phyloP scores from a whole-genome alignment of 2,888 invertebrate species.

The Blastobasis adustella region DNA sequence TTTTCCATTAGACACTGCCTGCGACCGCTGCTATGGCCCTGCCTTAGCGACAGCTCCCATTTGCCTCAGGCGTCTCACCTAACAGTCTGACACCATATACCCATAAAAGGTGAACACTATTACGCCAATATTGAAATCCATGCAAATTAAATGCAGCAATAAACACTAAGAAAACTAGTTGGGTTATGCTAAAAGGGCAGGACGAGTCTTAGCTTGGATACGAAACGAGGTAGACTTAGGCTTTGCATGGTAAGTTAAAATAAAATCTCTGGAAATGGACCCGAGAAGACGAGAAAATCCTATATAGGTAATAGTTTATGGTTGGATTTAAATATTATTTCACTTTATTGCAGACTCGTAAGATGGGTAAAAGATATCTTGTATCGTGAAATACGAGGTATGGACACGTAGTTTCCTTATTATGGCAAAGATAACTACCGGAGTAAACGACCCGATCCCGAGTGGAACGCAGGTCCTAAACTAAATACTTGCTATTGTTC shows the following conservation, averaged over 20 bases:
- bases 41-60: slow-evolving; percentile 42
- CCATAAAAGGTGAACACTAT: slow-evolving; percentile 15
- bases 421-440: too few relatives aligned
- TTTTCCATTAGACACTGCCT: slow-evolving; percentile 53
- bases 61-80: slow-evolving; percentile 1
- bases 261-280: too few relatives aligned
- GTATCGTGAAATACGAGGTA: too few relatives aligned
- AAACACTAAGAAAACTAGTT: slow-evolving; percentile 48
- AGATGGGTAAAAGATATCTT: too few relatives aligned
- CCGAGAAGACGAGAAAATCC: too few relatives aligned
- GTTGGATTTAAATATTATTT: too few relatives aligned
- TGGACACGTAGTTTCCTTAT: too few relatives aligned
- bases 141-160: slow-evolving; percentile 60
- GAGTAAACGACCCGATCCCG: slow-evolving; percentile 27
- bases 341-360: too few relatives aligned
- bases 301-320: too few relatives aligned
- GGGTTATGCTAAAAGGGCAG: slow-evolving; percentile 37
- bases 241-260: too few relatives aligned
- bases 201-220: slow-evolving; percentile 24
- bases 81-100: too few relatives aligned
- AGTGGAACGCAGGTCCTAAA: slow-evolving; percentile 47
- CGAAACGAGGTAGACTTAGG: too few relatives aligned
- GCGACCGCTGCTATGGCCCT: slow-evolving; percentile 42
- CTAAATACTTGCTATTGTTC: slow-evolving; percentile 61
- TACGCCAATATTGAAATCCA: slow-evolving; percentile 52